Evolutionary conservation across 2,888 invertebrate genomes (phyloP).

Genomic region (Bhutanitis thaidina): DNA sequence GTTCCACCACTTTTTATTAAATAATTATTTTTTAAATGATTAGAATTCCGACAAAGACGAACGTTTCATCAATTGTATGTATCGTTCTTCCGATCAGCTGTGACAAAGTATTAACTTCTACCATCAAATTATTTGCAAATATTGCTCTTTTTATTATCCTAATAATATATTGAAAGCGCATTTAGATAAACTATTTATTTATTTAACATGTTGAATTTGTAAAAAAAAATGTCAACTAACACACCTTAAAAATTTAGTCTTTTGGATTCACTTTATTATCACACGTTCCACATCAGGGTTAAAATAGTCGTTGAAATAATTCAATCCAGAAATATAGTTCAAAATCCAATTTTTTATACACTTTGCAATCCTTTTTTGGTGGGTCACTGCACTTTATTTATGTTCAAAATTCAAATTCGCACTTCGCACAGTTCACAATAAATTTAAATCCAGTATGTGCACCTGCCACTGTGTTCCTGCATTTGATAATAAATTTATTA

Average conservation of each 20-base stretch:
- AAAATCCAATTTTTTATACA: conserved; percentile 60
- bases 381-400: conserved; percentile 69
- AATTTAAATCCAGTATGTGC: conserved; percentile 73
- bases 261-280: conserved; percentile 10
- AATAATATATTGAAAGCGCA: background rate
- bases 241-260: conserved; percentile 28
- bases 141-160: conserved; percentile 2
- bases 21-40: no score
- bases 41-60: conserved; percentile 37
- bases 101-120: conserved; percentile 28
- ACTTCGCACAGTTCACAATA: conserved; percentile 63
- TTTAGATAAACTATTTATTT: background rate
- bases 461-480: conserved; percentile 85
- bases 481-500: conserved; percentile 79
- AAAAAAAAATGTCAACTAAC: conserved; percentile 14
- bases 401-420: conserved; percentile 59
- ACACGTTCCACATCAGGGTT: conserved; percentile 23
- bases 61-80: conserved; percentile 41
- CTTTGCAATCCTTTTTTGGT: conserved; percentile 64
- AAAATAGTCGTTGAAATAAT: conserved; percentile 35
- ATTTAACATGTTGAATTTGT: background rate
- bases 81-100: conserved; percentile 55
- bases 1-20: no score
- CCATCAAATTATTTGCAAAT: background rate
- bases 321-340: conserved; percentile 48